phyloP scores from a whole-genome alignment of 2,797 vertebrate species.

The Gymnothorax reevesii region DNA sequence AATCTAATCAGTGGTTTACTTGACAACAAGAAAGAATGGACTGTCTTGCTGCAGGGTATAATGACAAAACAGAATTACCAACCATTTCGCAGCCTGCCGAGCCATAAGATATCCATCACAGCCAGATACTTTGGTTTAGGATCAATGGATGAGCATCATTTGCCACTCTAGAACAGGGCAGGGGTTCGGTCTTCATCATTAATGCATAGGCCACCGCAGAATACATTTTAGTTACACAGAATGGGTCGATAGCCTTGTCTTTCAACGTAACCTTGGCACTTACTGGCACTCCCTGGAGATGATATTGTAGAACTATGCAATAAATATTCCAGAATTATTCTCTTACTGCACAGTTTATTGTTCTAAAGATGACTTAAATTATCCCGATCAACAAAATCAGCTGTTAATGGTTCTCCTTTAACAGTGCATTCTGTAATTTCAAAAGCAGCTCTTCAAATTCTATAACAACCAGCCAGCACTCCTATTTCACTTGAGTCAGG shows the following conservation, averaged over 20 bases:
- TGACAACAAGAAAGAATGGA: conserved; percentile 17
- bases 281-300: conserved; percentile 5
- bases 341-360: background rate
- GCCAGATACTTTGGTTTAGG: conserved; percentile 9
- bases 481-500: background rate
- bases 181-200: conserved; percentile 24
- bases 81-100: conserved; percentile 14
- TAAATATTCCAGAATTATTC: background rate
- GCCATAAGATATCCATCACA: conserved; percentile 28
- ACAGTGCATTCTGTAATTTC: background rate
- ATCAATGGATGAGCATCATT: conserved; percentile 29
- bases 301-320: background rate
- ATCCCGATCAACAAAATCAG: background rate
- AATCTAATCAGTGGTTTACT: background rate
- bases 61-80: conserved; percentile 5
- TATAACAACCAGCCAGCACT: background rate
- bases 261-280: conserved; percentile 12
- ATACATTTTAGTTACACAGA: background rate
- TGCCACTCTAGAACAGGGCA: conserved; percentile 20
- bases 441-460: background rate
- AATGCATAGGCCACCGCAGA: conserved; percentile 19
- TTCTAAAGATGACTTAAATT: background rate
- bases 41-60: conserved; percentile 3
- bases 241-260: conserved; percentile 12
- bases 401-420: background rate